Conservation (phyloP, 2,797 vertebrate genomes). For the Botia almorhae region DNA sequence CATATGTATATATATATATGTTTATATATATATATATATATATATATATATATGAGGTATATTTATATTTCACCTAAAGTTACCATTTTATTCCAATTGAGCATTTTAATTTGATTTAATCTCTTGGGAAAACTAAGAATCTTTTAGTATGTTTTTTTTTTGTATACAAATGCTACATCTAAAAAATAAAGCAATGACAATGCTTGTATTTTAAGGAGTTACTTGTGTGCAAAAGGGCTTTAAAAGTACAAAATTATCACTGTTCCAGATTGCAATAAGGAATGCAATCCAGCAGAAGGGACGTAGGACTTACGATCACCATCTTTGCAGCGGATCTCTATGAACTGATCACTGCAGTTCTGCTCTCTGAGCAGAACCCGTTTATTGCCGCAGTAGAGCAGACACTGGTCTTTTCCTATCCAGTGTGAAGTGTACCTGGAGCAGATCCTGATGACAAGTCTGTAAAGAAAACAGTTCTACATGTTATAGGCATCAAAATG, state of each 20-base stretch:
- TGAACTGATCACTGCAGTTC: constrained; percentile 69
- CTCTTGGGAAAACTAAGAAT: too few relatives aligned
- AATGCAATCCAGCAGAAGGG: too few relatives aligned
- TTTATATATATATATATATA: too few relatives aligned
- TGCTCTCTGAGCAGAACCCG: constrained; percentile 73
- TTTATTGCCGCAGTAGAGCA: constrained; percentile 70
- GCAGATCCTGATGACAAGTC: constrained; percentile 74
- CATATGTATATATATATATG: too few relatives aligned
- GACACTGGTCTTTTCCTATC: constrained; percentile 72
- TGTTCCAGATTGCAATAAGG: not conserved
- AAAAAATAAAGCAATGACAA: too few relatives aligned
- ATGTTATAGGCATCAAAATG: not conserved
- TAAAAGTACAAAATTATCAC: not conserved
- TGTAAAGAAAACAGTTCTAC: constrained; percentile 53
- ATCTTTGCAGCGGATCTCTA: constrained; percentile 75
- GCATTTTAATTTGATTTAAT: too few relatives aligned
- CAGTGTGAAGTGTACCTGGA: constrained; percentile 73
- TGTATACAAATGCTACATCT: too few relatives aligned
- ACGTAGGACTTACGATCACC: constrained; percentile 56
- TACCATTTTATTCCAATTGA: too few relatives aligned
- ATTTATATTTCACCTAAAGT: too few relatives aligned
- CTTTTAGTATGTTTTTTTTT: too few relatives aligned
- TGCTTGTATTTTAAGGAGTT: too few relatives aligned
- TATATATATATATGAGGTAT: too few relatives aligned
- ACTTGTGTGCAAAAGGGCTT: not conserved